Evolutionary conservation across 2,113 vertebrate genomes (phyloP).

Genomic region (Lanius ludovicianus): DNA sequence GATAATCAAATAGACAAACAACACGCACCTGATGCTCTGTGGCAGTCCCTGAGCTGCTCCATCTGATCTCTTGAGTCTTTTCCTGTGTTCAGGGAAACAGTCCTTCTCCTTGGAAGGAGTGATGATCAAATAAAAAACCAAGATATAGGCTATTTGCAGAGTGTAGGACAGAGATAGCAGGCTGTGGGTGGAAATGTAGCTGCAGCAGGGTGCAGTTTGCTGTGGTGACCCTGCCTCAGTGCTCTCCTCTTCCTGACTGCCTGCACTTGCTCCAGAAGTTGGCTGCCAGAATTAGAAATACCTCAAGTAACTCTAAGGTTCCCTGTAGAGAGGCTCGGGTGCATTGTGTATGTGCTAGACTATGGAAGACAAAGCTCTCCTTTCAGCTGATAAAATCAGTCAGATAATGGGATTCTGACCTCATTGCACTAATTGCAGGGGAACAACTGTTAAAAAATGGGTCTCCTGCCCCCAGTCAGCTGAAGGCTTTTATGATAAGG

Average conservation of each 20-base stretch:
- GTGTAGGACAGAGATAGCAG: accelerated
- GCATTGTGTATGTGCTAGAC: background rate
- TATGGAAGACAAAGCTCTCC: background rate
- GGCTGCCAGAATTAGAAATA: background rate
- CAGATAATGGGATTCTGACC: background rate
- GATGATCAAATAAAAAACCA: background rate
- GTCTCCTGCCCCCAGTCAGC: background rate
- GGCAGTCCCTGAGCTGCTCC: background rate
- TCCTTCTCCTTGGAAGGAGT: background rate
- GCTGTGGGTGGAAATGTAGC: background rate
- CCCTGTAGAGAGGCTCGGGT: background rate
- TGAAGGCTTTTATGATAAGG: background rate
- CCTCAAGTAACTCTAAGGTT: background rate
- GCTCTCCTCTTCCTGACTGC: background rate
- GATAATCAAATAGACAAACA: background rate
- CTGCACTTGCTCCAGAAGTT: background rate
- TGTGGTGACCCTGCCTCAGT: accelerated
- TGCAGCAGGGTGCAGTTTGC: background rate
- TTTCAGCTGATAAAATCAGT: background rate
- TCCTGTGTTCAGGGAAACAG: background rate
- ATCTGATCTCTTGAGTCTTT: background rate
- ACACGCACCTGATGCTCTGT: background rate
- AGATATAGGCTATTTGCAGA: accelerated
- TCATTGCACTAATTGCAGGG: background rate
- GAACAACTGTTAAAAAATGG: background rate